Conservation (phyloP, 2,113 vertebrate species). For the Butorides virescens region DNA sequence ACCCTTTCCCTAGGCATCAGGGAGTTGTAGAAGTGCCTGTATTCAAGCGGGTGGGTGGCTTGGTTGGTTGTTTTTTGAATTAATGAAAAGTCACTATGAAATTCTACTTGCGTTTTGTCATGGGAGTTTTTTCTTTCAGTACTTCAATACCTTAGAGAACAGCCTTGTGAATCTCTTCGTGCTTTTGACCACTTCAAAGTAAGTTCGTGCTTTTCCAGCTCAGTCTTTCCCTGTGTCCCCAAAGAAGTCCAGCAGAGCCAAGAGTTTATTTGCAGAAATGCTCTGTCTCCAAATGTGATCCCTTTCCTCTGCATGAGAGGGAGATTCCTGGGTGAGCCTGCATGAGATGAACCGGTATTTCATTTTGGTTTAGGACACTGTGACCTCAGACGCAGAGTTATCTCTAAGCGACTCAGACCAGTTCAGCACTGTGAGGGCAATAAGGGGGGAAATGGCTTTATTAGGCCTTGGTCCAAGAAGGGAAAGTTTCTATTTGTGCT, state of each 20-base stretch:
- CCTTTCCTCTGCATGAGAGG: neutral
- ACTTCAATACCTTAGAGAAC: conserved; percentile 95
- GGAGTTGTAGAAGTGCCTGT: neutral
- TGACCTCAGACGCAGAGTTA: neutral
- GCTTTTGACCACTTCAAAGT: conserved; percentile 98
- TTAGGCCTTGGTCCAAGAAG: neutral
- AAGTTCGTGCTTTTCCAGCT: conserved; percentile 63
- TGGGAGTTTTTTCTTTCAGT: conserved; percentile 74
- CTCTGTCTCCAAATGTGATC: neutral
- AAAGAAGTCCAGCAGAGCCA: neutral
- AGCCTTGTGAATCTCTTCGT: conserved; percentile 97
- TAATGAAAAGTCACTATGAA: neutral
- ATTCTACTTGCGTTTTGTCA: neutral
- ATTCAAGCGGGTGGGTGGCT: neutral
- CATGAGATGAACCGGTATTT: neutral
- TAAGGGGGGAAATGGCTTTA: neutral
- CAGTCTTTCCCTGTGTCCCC: neutral
- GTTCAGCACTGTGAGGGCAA: neutral
- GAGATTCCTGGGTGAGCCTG: neutral
- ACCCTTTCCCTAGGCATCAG: neutral
- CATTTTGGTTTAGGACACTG: neutral
- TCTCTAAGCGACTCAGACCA: neutral
- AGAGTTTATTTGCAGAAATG: neutral
- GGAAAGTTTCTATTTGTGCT: neutral
- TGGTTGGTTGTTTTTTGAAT: neutral